phyloP scores from a whole-genome alignment of 30 jellyfish, hydroid and myxozoan species.

The Clytia hemisphaerica region DNA sequence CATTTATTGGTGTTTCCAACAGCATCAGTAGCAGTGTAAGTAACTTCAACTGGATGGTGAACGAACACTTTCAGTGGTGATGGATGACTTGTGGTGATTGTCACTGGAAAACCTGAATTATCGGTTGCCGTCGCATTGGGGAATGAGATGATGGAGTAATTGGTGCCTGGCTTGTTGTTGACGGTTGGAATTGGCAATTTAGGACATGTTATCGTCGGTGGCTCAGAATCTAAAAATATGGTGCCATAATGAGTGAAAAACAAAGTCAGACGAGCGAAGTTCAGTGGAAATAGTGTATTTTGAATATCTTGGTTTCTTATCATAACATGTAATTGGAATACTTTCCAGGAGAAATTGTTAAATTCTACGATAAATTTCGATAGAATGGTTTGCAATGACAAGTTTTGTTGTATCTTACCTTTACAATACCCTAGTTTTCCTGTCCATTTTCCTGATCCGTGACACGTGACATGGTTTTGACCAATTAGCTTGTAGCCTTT shows the following conservation, averaged over 20 bases:
- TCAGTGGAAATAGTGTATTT: too few relatives aligned
- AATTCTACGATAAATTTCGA: not conserved
- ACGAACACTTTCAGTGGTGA: constrained; percentile 71
- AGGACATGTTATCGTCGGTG: constrained; percentile 70
- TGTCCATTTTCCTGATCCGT: constrained; percentile 61
- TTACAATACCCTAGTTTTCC: constrained; percentile 62
- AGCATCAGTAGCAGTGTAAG: constrained; percentile 72
- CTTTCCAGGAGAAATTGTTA: too few relatives aligned
- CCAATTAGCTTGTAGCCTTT: constrained; percentile 58
- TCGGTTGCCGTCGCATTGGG: constrained; percentile 78
- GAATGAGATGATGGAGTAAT: constrained; percentile 45
- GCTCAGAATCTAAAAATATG: constrained; percentile 56
- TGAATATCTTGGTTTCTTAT: too few relatives aligned
- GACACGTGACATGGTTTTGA: constrained; percentile 48
- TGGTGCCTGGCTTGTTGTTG: constrained; percentile 44
- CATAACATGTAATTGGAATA: too few relatives aligned
- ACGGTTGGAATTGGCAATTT: constrained; percentile 6
- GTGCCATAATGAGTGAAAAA: too few relatives aligned
- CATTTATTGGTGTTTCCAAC: constrained; percentile 63
- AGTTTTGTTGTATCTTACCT: constrained; percentile 24
- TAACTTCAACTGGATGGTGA: constrained; percentile 36
- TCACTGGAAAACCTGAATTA: constrained; percentile 51
- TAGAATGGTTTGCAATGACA: not conserved
- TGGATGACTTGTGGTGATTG: constrained; percentile 30
- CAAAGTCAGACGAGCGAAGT: too few relatives aligned